A percentile compares a stretch with the other conserved stretches of the same genome.
Evolutionary conservation across 2,888 invertebrate species (phyloP).

Genomic region (Bugulina stolonifera): DNA sequence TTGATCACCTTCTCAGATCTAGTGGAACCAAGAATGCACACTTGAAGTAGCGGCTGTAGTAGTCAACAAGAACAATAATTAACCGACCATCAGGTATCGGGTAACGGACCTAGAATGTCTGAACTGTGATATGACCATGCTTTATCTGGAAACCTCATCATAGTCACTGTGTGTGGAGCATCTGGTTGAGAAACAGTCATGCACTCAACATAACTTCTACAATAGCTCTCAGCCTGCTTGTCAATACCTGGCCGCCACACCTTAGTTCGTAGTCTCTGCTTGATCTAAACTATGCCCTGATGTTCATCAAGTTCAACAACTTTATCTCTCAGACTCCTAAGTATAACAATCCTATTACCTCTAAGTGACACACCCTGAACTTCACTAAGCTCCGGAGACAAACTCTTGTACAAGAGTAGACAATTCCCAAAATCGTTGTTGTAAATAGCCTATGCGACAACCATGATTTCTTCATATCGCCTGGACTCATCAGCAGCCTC

Average conservation of each 20-base stretch:
- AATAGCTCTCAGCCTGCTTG: not conserved
- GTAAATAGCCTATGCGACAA: not conserved
- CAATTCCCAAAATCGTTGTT: not conserved
- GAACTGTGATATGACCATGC: too few relatives aligned
- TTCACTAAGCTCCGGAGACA: not conserved
- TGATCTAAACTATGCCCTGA: not conserved
- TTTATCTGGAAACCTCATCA: too few relatives aligned
- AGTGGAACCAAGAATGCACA: too few relatives aligned
- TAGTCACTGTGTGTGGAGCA: too few relatives aligned
- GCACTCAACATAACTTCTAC: not conserved
- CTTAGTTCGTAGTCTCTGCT: not conserved
- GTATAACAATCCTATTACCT: not conserved
- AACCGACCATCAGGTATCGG: too few relatives aligned
- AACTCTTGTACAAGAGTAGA: not conserved
- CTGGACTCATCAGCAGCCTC: not conserved
- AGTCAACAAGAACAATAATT: too few relatives aligned
- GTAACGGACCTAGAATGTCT: too few relatives aligned
- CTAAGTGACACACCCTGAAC: not conserved
- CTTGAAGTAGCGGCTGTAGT: too few relatives aligned
- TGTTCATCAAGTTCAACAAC: not conserved
- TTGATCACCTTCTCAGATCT: too few relatives aligned
- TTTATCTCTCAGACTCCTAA: not conserved
- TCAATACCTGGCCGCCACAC: slow-evolving; percentile 2
- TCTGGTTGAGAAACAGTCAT: not conserved
- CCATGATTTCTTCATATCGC: not conserved